Evolutionary conservation across 2,888 invertebrate genomes (phyloP), one percentile per base, ranked within the genome.

Genomic region (Epinotia ramella): DNA sequence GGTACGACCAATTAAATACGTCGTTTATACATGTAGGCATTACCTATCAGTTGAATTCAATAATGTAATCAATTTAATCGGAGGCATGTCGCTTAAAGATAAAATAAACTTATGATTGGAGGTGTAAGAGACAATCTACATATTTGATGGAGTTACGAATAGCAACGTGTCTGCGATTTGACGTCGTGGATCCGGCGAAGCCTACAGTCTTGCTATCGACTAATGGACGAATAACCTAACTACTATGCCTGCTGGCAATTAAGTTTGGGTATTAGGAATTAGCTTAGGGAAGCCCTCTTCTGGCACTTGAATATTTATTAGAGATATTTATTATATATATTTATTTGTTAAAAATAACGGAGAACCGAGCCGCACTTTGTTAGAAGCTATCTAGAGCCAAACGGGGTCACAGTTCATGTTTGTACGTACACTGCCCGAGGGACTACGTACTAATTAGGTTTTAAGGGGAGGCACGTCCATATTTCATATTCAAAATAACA

Each of bases 21-120:
- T n/a, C 12, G 20, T 20, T 53, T 13, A 20, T 13, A 53, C 11
- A 62, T 9, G 28, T 12, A 18, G 33, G 28, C 33, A 46, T 63
- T 63, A 40, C 40, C 40, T 40, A 71, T 71, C 53, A 56, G 16
- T 28, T n/a, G 33, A 63, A 62, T 44, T 40, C 33, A 53, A 63
- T 63, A 63, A 53, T 7, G 63, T 71, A 71, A 71, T 53, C 63
- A 46, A 18, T 60, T 62, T 9, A 63, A 71, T 63, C 53, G 62
- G 46, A 49, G 62, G 62, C 62, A 60, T 77, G 71, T 77, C 44
- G 73, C 77, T 72, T 74, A 80, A 75, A 65, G 57, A 67, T 33
- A 77, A 46, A 53, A 40, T 11, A 40, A 33, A 53, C 72, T 78
- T 82, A 69, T 85, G 83, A 87, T 87, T 87, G 87, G 87, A 80